phyloP scores from a whole-genome alignment of 1,140 invertebrate species.

The Anastrepha obliqua region DNA sequence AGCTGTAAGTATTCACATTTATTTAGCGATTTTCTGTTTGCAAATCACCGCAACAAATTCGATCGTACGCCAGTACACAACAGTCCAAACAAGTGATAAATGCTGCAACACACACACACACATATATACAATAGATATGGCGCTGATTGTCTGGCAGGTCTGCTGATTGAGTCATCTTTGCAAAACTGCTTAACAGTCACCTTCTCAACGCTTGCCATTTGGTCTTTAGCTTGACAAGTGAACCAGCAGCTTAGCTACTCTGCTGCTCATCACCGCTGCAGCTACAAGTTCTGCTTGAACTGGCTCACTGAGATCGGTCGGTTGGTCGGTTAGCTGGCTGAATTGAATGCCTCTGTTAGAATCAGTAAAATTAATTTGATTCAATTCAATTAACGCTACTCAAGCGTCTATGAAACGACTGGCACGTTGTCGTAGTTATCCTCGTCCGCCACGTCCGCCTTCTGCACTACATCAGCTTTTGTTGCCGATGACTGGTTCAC shows the following conservation, averaged over 20 bases:
- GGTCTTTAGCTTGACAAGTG: constrained; percentile 23
- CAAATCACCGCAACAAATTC: constrained; percentile 22
- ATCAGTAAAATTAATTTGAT: constrained; percentile 48
- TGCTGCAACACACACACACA: neutral
- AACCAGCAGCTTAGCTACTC: neutral
- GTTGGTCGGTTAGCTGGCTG: neutral
- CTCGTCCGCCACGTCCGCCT: neutral
- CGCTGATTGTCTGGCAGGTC: neutral
- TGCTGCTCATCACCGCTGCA: neutral
- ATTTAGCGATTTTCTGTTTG: constrained; percentile 32
- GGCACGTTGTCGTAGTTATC: neutral
- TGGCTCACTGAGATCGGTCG: neutral
- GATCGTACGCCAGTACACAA: neutral
- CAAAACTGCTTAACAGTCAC: constrained; percentile 14
- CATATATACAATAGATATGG: neutral
- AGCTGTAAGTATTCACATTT: constrained; percentile 41
- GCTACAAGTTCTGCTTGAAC: neutral
- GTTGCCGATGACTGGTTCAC: neutral
- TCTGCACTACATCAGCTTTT: neutral
- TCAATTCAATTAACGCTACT: constrained; percentile 49
- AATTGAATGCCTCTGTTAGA: constrained; percentile 2
- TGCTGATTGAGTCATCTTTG: constrained; percentile 45
- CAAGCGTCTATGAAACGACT: constrained; percentile 24
- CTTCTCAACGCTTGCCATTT: constrained; percentile 36
- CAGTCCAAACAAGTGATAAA: constrained; percentile 18